Evolutionary conservation across 2,113 vertebrate genomes (phyloP), one percentile per base, ranked within the genome.

Genomic region (Ibidorhyncha struthersii): DNA sequence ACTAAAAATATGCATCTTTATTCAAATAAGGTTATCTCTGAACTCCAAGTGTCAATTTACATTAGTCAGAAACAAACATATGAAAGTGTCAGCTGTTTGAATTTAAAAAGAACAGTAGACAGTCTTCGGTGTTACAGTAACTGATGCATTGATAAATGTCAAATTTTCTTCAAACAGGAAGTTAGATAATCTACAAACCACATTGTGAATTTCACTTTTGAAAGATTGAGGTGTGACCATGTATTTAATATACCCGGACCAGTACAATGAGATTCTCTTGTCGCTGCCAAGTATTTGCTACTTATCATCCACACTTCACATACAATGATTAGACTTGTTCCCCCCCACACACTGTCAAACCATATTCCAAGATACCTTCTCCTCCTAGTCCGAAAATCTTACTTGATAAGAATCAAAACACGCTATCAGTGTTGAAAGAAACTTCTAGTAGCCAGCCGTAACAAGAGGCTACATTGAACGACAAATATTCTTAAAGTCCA

Each of bases 1-100:
- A 98, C 95, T 98, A 98, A 98, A 97, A 98, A 98, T 98, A 98
- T 89, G 97, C 80, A 95, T 97, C 96, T 98, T 98, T 98, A 98
- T 98, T 98, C 96, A 96, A 98, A 96, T 95, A 97, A 97, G 80
- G 89, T 98, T 96, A 81, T 81, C 52, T 89, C 91, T 94, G 69
- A 98, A 95, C 92, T 96, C 92, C 96, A 97, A 96, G 91, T 94
- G 96, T 98, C 96, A 94, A 96, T 78, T 97, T 96, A 98, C 98
- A 98, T 96, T 86, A 93, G 80, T 83, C 86, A 89, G 94, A 92
- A 96, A 97, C 62, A 92, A 96, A 89, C 74, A 81, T 7, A 71
- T 69, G 93, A 95, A 97, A 97, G 73, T 56, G 89, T 93, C 94
- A 96, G 49, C 74, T 78, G 88, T 89, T 83, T 90, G 45, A 97